A percentile compares a stretch with the other conserved stretches of the same genome.
Conservation (phyloP, 1,140 invertebrate genomes). For the Tetramorium alpestre region DNA sequence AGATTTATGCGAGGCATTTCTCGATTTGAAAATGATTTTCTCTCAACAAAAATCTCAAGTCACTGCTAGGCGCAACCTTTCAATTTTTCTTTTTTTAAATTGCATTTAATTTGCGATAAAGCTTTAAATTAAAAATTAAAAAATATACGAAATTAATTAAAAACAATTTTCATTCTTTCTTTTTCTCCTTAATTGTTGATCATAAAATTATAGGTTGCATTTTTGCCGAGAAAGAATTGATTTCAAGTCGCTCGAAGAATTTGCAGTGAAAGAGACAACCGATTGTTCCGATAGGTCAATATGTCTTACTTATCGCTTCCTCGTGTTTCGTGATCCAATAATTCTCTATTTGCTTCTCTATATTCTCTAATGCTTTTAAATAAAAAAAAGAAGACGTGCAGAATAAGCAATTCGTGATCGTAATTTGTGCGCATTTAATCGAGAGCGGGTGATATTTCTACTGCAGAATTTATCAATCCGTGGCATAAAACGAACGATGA, state of each 20-base stretch:
- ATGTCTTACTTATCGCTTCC: background rate
- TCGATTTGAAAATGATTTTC: background rate
- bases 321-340: background rate
- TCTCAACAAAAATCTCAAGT: background rate
- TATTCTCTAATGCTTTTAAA: background rate
- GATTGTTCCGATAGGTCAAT: background rate
- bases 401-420: background rate
- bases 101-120: background rate
- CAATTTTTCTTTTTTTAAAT: background rate
- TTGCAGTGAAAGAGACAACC: background rate
- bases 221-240: background rate
- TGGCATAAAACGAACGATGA: background rate
- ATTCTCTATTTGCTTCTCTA: background rate
- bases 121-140: background rate
- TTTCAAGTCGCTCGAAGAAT: background rate
- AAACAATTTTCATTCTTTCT: background rate
- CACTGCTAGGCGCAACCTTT: background rate
- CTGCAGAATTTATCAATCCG: background rate
- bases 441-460: background rate
- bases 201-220: background rate
- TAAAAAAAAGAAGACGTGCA: background rate
- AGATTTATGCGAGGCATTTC: constrained; percentile 2
- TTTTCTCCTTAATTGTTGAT: background rate
- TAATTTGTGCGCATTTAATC: background rate
- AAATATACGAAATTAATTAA: background rate